phyloP scores from a whole-genome alignment of 2,888 invertebrate species.

The Eledone cirrhosa region DNA sequence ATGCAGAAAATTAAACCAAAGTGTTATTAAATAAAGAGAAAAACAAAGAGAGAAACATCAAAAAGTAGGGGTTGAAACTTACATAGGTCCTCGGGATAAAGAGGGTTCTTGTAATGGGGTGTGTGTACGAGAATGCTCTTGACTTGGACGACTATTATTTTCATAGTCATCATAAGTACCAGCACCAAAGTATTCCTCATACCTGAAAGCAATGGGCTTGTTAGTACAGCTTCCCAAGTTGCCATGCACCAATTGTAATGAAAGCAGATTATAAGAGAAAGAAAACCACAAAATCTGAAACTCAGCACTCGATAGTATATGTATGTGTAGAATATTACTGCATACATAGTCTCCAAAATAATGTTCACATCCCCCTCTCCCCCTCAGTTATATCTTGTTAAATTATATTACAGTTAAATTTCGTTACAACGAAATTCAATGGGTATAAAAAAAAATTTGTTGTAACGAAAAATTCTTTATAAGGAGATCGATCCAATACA shows the following conservation, averaged over 20 bases:
- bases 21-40: not conserved
- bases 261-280: not conserved
- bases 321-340: too few relatives aligned
- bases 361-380: too few relatives aligned
- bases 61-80: not conserved
- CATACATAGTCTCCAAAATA: too few relatives aligned
- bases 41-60: not conserved
- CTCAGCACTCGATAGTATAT: too few relatives aligned
- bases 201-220: slow-evolving; percentile 21
- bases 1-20: not conserved
- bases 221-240: not conserved
- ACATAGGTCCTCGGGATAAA: not conserved
- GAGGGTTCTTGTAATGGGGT: not conserved
- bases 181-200: slow-evolving; percentile 23
- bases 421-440: too few relatives aligned
- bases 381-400: too few relatives aligned
- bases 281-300: not conserved
- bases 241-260: slow-evolving; percentile 15
- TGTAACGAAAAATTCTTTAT: too few relatives aligned
- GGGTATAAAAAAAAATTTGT: too few relatives aligned
- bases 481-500: too few relatives aligned
- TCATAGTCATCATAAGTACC: slow-evolving; percentile 22
- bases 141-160: slow-evolving; percentile 1
- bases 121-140: slow-evolving; percentile 24
- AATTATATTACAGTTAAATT: too few relatives aligned